phyloP scores from a whole-genome alignment of 2,888 invertebrate species.

The Serripes groenlandicus region DNA sequence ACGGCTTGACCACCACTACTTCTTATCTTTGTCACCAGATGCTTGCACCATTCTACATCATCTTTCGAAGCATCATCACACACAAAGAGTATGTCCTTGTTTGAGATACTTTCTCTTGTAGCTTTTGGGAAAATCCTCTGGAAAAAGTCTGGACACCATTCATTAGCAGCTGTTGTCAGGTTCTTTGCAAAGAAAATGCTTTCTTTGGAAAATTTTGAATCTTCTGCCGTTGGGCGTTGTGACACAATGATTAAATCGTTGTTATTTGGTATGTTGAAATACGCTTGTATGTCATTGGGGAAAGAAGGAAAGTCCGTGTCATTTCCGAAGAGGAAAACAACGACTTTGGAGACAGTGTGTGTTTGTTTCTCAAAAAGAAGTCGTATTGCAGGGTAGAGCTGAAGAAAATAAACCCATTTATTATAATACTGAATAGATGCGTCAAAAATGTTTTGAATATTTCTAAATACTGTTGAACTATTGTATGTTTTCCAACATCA shows the following conservation, averaged over 20 bases:
- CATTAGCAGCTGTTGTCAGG: not conserved
- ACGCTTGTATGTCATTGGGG: not conserved
- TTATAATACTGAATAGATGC: not conserved
- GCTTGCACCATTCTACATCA: not conserved
- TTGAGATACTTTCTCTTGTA: not conserved
- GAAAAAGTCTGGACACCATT: not conserved
- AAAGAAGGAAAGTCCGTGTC: not conserved
- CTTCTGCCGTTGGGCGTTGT: not conserved
- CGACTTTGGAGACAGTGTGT: not conserved
- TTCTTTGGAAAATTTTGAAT: not conserved
- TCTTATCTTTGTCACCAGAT: not conserved
- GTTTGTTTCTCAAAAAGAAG: not conserved
- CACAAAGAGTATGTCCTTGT: not conserved
- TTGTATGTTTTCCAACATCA: not conserved
- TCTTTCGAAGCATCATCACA: not conserved
- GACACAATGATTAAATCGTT: not conserved
- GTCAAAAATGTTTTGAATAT: not conserved
- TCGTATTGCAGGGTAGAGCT: not conserved
- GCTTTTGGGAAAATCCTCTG: not conserved
- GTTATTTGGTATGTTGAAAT: not conserved
- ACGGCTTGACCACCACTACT: not conserved
- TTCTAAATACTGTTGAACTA: not conserved
- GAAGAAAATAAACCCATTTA: not conserved
- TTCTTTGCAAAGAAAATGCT: not conserved
- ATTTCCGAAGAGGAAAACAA: not conserved